Evolutionary conservation across 2,888 invertebrate genomes (phyloP), one percentile per base, ranked within the genome.

Genomic region (Ypsolopha scabrella): DNA sequence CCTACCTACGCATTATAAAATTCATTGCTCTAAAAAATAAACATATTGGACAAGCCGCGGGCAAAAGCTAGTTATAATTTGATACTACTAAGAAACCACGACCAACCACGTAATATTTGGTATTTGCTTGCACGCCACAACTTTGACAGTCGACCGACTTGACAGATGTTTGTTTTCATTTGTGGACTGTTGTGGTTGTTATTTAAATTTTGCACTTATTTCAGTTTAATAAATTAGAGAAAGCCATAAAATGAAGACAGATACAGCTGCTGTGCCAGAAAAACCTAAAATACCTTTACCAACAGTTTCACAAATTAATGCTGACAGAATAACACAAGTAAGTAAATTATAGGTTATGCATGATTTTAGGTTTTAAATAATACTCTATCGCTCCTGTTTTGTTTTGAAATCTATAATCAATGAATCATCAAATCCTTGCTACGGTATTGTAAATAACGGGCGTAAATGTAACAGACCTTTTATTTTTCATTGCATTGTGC

Each of bases 281-380:
- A 85, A 86, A 64, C 75, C 81, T 13, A 88, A 88, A 77, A 76
- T 88, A 65, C 88, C 91, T 10, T 88, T 92, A 48, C 93, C 93
- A 10, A 97, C 97, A 0, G 91, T 97, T 35, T 93, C 95, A 55
- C 97, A 97, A 81, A 95, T 97, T 51, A 96, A 95, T 76, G 89
- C 94, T 1, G 97, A 98, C 72, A 88, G 93, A 69, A 94, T 97
- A 61, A 97, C 96, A 58, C 92, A 94, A 88, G 95, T 95, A 87
- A 75, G 76, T 63, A 56, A 13, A 46, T 34, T 50, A 33, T 7
- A 24, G 44, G 44, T 13, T 48, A 46, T n/a, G n/a, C n/a, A n/a
- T 39, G 8, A 9, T 41, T 2, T 7, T 2, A n/a, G 11, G 11
- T n/a, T 39, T 9, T 39, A n/a, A n/a, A n/a, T 6, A n/a, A 39